phyloP scores from a whole-genome alignment of 2,113 vertebrate genomes.

The Pangasianodon hypophthalmus region DNA sequence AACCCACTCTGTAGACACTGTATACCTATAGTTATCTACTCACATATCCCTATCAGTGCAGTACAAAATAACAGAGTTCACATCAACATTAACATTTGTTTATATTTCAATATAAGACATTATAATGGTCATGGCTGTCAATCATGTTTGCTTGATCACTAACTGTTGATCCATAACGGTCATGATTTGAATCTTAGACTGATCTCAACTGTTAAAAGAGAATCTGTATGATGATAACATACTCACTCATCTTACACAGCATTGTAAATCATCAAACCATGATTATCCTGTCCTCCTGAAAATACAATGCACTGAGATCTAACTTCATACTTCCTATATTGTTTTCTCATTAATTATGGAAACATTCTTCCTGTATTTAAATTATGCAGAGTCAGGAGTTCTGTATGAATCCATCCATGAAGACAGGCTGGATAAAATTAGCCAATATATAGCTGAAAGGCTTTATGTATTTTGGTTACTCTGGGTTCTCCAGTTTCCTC shows the following conservation, averaged over 20 bases:
- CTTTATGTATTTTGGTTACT: neutral
- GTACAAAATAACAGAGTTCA: neutral
- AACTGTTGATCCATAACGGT: neutral
- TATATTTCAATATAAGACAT: neutral
- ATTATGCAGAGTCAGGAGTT: neutral
- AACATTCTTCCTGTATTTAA: too few relatives aligned
- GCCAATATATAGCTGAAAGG: neutral
- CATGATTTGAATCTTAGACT: neutral
- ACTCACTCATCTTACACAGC: neutral
- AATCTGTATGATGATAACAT: neutral
- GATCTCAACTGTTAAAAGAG: neutral
- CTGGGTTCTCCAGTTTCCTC: neutral
- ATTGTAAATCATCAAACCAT: neutral
- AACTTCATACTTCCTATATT: neutral
- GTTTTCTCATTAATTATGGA: too few relatives aligned
- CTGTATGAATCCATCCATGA: neutral
- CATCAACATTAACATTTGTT: neutral
- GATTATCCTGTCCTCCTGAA: neutral
- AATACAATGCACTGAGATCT: neutral
- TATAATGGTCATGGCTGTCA: neutral
- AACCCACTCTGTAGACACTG: neutral
- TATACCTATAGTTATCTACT: neutral
- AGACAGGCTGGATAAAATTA: neutral
- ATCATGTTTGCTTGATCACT: neutral
- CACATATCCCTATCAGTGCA: neutral